Base-by-base conservation (phyloP, 2,888 invertebrate species). In the Azorinus chamasolen region DNA sequence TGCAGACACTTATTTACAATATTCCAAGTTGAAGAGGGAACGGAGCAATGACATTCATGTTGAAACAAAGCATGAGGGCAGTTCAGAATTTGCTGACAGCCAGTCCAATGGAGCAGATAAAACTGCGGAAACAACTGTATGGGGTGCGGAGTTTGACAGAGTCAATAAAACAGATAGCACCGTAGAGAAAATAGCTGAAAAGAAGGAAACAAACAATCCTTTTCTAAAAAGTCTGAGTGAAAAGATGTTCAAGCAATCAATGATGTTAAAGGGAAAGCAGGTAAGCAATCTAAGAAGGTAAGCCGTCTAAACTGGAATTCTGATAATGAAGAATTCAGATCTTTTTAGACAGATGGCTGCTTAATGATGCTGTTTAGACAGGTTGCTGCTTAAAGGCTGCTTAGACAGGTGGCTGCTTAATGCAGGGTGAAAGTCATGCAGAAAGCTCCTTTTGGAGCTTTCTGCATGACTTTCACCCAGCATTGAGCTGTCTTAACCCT, bases 81-180 rank as follows among this genome's bases (percentile, higher is more conserved):
- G n/a, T 18, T 2, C 37, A 41, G 41, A 22, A 20, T 6, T 20
- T 8, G 54, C 12, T 18, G 14, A 16, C 22, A 50, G 62, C 5
- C 20, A 61, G 39, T 27, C 3, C 16, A 20, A 25, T 16, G 24
- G 8, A n/a, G 12, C 22, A 24, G 64, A 53, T 8, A 41, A 24
- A 39, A 22, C 14, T 16, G 22, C 39, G 18, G 50, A 62, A n/a
- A 12, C 41, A 22, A 82, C 80, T 25, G 86, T 87, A 0, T 88
- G 88, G 88, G 87, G 87, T 32, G 73, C 62, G 54, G 77, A 83
- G 46, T 82, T 87, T 69, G 83, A 88, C 73, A 84, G 78, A 71
- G 83, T 79, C 25, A 37, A 25, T 20, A 32, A 1, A 14, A 63
- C 43, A 55, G 18, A 41, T n/a, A 37, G 14, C 0, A 39, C 20